Evolutionary conservation across 92 coral and sea anemone genomes (phyloP).

Genomic region (Zoanthus solanderi): DNA sequence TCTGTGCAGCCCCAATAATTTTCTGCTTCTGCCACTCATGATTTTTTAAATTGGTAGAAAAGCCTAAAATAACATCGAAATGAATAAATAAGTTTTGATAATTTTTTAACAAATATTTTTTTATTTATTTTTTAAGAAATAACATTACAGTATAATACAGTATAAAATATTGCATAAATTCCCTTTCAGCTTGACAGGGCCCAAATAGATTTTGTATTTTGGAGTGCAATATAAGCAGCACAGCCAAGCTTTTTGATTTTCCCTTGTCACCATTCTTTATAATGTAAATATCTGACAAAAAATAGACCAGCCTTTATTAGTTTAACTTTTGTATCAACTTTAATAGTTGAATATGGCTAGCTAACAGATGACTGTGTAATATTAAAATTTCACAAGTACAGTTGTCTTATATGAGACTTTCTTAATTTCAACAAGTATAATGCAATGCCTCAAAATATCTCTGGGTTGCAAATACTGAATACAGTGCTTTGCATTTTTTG

Average conservation of each 20-base stretch:
- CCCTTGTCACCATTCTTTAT: conserved; percentile 15
- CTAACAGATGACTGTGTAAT: conserved; percentile 6
- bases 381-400: background rate
- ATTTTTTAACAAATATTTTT: background rate
- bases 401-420: background rate
- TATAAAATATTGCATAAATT: conserved; percentile 2
- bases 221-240: conserved; percentile 19
- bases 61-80: conserved; percentile 13
- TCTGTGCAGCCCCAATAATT: conserved; percentile 8
- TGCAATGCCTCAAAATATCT: background rate
- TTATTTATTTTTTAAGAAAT: background rate
- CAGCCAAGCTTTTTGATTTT: conserved; percentile 9
- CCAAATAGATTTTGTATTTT: conserved; percentile 14
- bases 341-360: conserved; percentile 5
- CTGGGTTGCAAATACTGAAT: conserved; percentile 2
- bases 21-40: conserved; percentile 4
- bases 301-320: conserved; percentile 6
- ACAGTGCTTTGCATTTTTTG: background rate
- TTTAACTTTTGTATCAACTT: conserved; percentile 8
- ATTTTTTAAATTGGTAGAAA: conserved; percentile 1
- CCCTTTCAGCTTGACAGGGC: conserved; percentile 12
- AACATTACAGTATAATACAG: conserved; percentile 1
- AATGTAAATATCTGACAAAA: conserved; percentile 5
- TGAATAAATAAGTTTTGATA: conserved; percentile 1
- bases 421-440: background rate